Evolutionary conservation across 2,888 invertebrate species (phyloP).

Genomic region (Chrysolina oricalcia): DNA sequence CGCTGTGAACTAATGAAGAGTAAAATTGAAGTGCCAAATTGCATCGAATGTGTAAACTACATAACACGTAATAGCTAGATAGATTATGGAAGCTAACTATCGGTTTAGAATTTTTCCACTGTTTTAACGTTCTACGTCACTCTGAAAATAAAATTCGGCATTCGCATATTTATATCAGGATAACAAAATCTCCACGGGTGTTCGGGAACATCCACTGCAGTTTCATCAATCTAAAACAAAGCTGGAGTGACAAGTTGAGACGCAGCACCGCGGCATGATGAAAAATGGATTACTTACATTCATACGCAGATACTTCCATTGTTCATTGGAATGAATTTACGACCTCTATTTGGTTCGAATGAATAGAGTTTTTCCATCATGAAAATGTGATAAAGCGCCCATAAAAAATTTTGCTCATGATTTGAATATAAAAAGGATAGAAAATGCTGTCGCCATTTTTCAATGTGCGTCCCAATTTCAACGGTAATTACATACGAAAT

Average conservation of each 20-base stretch:
- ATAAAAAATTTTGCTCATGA: neutral
- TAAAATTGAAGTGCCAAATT: too few species aligned
- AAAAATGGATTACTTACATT: conserved; percentile 55
- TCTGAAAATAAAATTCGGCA: neutral
- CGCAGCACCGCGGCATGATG: conserved; percentile 41
- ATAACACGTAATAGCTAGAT: too few species aligned
- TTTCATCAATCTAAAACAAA: conserved; percentile 55
- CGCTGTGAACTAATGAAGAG: too few species aligned
- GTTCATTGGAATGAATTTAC: conserved; percentile 40
- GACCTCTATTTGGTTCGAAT: conserved; percentile 32
- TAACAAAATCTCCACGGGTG: conserved; percentile 34
- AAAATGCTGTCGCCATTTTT: too few species aligned
- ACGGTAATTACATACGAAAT: too few species aligned
- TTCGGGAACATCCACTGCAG: conserved; percentile 44
- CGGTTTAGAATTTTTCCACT: neutral
- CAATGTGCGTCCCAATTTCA: too few species aligned
- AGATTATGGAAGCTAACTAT: neutral
- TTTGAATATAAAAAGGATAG: too few species aligned
- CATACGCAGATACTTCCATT: conserved; percentile 32
- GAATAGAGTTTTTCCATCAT: conserved; percentile 32
- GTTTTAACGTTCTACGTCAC: neutral
- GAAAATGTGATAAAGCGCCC: conserved; percentile 10
- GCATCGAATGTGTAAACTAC: too few species aligned
- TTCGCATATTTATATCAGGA: conserved; percentile 9
- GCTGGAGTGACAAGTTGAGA: conserved; percentile 48